These are phyloP conservation scores for Gadus macrocephalus DNA, from an alignment of 2,113 vertebrate genomes.

Conservation along the genomic window DNA sequence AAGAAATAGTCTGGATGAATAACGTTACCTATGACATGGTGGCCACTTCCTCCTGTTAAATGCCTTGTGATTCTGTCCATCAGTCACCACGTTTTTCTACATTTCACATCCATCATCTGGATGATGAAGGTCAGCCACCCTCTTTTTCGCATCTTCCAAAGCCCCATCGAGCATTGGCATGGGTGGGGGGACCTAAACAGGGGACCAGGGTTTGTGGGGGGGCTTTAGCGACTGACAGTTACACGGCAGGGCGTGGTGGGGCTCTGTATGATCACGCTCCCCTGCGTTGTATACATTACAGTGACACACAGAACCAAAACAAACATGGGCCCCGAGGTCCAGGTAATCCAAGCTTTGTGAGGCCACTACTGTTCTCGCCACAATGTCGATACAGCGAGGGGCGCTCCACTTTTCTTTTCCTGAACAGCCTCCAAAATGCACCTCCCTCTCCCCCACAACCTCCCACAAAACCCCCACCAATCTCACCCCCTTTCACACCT, in stretches of 20 bases:
- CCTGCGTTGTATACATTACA: conserved; percentile 52
- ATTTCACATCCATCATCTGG: conserved; percentile 15
- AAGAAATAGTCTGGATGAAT: not conserved
- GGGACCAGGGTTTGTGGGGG: conserved; percentile 17
- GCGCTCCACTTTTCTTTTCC: conserved; percentile 68
- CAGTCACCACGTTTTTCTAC: conserved; percentile 15
- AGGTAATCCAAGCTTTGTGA: conserved; percentile 60
- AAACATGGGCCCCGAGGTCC: conserved; percentile 50
- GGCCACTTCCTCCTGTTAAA: conserved; percentile 25
- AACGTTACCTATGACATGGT: conserved; percentile 36
- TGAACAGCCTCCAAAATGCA: conserved; percentile 69
- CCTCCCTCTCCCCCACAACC: conserved; percentile 38
- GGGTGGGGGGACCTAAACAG: conserved; percentile 2
- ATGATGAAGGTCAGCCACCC: not conserved
- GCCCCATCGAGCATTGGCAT: not conserved
- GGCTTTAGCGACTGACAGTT: conserved; percentile 41
- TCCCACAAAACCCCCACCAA: conserved; percentile 5
- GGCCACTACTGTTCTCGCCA: conserved; percentile 64
- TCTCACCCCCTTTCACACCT: not conserved
- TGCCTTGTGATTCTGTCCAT: not conserved
- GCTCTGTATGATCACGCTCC: conserved; percentile 22
- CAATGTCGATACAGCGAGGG: conserved; percentile 57
- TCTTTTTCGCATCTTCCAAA: conserved; percentile 14
- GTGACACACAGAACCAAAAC: conserved; percentile 56
- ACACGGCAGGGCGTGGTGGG: conserved; percentile 37